Percentiles rank a stretch among this genome's conserved stretches.
phyloP scores from a whole-genome alignment of 2,113 vertebrate genomes.

The Thryonomys swinderianus region DNA sequence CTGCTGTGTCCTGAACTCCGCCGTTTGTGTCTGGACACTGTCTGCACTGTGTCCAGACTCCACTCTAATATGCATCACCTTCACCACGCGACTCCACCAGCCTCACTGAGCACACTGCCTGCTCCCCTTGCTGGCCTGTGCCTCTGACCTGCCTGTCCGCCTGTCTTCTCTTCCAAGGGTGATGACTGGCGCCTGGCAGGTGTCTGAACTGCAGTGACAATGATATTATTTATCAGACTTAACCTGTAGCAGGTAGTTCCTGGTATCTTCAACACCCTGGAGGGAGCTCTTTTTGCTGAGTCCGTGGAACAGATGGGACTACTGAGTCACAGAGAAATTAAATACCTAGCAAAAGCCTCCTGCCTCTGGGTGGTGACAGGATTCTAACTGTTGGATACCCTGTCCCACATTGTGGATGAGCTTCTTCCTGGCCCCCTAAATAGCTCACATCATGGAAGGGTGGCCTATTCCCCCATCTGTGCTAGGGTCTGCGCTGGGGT shows the following conservation, averaged over 20 bases:
- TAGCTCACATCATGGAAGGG: not conserved
- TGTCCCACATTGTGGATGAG: not conserved
- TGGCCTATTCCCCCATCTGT: too few relatives aligned
- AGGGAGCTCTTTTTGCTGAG: not conserved
- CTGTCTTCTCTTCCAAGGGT: not conserved
- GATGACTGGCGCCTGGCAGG: not conserved
- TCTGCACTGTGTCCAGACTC: not conserved
- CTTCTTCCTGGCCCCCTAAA: not conserved
- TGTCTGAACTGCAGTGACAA: not conserved
- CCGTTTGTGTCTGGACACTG: too few relatives aligned
- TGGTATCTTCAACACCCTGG: not conserved
- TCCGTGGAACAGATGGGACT: not conserved
- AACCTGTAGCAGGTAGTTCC: not conserved
- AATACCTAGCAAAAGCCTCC: not conserved
- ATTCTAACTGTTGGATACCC: not conserved
- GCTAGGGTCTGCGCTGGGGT: not conserved
- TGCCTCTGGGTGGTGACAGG: not conserved
- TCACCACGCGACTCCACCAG: too few relatives aligned
- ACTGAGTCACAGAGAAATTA: not conserved
- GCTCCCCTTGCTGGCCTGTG: fast-evolving
- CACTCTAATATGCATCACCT: fast-evolving
- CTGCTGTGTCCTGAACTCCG: not conserved
- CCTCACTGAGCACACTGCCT: not conserved
- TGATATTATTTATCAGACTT: not conserved
- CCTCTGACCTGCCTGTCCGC: not conserved